Percentiles rank a stretch among this genome's conserved stretches.
Evolutionary conservation across 2,113 vertebrate species (phyloP).

Genomic region (Sterna hirundo): DNA sequence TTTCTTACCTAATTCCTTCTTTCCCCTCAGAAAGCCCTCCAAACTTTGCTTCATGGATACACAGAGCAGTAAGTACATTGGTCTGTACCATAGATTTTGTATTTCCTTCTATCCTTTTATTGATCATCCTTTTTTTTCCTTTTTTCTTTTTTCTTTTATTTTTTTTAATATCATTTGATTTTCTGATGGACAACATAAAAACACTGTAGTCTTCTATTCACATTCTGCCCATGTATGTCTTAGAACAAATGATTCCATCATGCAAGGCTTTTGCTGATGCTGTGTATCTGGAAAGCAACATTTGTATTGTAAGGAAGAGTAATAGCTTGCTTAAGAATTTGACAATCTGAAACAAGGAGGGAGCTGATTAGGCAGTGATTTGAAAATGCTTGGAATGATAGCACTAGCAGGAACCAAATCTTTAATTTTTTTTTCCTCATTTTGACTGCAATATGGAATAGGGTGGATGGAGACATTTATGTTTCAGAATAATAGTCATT

Average conservation of each 20-base stretch:
- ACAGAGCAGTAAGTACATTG: background rate
- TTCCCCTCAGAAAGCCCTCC: background rate
- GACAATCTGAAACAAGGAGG: slow-evolving; percentile 11
- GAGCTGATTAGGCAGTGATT: slow-evolving; percentile 18
- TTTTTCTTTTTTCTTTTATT: background rate
- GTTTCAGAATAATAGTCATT: background rate
- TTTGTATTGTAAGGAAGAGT: slow-evolving; percentile 34
- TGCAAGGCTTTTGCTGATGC: slow-evolving; percentile 27
- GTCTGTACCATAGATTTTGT: background rate
- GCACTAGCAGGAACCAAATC: background rate
- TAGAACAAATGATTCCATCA: slow-evolving; percentile 38
- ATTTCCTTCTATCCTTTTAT: background rate
- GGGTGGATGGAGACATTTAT: background rate
- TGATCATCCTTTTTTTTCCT: background rate
- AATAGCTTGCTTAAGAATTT: slow-evolving; percentile 43
- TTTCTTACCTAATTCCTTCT: background rate
- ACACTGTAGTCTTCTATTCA: background rate
- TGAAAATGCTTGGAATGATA: slow-evolving; percentile 9
- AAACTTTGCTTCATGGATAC: background rate
- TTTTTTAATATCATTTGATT: background rate
- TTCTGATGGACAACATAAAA: background rate
- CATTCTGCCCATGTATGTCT: background rate
- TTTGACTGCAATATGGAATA: background rate
- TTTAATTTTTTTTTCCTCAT: background rate
- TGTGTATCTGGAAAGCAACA: slow-evolving; percentile 20